Evolutionary conservation across 1,140 invertebrate genomes (phyloP), one percentile per base, ranked within the genome.

Genomic region (Drosophila subpulchrella): DNA sequence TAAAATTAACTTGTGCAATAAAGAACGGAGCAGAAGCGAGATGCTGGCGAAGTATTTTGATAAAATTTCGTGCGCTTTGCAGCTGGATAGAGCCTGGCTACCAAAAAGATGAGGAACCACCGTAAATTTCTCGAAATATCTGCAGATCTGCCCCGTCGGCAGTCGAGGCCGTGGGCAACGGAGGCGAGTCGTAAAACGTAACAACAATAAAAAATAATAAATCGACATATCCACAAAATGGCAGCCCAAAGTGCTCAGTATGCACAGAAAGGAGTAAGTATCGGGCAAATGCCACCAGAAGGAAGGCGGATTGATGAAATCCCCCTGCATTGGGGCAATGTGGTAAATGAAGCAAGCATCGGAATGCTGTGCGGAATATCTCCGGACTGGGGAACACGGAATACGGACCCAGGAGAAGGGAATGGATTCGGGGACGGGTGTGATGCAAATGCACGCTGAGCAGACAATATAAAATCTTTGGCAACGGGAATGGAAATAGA

Each of bases 181-280:
- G 38, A 63, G 54, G 57, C 80, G 66, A 82, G 67, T 91, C 89
- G 89, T 91, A 89, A 91, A 91, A 91, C 89, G 89, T 91, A 91
- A 91, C 81, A 83, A 89, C 90, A 91, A 91, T 91, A 91, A 91
- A 86, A 91, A 91, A 91, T 91, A 90, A 91, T 91, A 91, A 89
- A 89, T 91, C 88, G 88, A 91, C 90, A 91, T 91, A 91, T 91
- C 76, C 89, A 85, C 83, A 91, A 88, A 91, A 90, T 81, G 85
- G 77, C 72, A 76, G 70, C 76, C 51, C 58, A 75, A 82, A 88
- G 73, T 83, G 84, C 71, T 80, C 82, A 42, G 71, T 53, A 81
- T 85, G 77, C 81, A 78, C 65, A 39, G 67, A 75, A 75, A 89
- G 86, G 67, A 77, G 58, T 76, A 74, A 74, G 59, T 50, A 48